phyloP scores from a whole-genome alignment of 2,888 invertebrate species.

The Chymomyza procnemis region DNA sequence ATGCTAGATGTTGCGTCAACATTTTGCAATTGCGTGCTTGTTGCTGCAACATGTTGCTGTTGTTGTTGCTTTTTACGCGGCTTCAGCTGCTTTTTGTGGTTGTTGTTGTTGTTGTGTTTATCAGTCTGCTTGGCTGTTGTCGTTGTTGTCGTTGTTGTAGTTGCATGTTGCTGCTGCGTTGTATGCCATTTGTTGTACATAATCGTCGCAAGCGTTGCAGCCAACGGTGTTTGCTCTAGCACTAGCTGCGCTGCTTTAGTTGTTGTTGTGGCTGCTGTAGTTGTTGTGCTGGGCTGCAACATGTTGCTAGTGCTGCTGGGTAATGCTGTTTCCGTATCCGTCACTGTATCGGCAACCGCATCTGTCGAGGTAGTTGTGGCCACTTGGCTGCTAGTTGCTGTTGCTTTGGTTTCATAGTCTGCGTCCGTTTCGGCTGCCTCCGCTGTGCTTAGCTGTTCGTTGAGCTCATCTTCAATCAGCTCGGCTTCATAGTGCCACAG shows the following conservation, averaged over 20 bases:
- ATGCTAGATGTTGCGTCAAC: not conserved
- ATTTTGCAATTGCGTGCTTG: not conserved
- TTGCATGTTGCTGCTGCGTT: slow-evolving; percentile 36
- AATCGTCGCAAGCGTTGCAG: slow-evolving; percentile 43
- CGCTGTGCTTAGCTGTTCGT: slow-evolving; percentile 42
- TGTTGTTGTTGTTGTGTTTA: slow-evolving; percentile 22
- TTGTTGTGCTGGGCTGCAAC: slow-evolving; percentile 27
- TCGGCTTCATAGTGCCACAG: slow-evolving; percentile 44
- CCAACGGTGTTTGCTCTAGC: slow-evolving; percentile 53
- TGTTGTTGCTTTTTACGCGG: slow-evolving; percentile 12
- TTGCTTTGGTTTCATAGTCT: slow-evolving; percentile 65
- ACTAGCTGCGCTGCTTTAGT: slow-evolving; percentile 33
- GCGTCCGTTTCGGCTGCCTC: slow-evolving; percentile 28
- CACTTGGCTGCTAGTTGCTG: slow-evolving; percentile 36
- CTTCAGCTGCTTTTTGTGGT: slow-evolving; percentile 31
- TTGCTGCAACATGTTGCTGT: slow-evolving; percentile 36
- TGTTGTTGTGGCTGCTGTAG: slow-evolving; percentile 26
- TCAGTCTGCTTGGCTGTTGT: slow-evolving; percentile 29
- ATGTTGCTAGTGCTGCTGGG: not conserved
- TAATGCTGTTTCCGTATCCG: slow-evolving; percentile 5
- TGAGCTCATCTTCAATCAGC: slow-evolving; percentile 32
- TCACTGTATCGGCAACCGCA: slow-evolving; percentile 11
- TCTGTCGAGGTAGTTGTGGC: slow-evolving; percentile 24
- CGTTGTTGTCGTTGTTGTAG: slow-evolving; percentile 28
- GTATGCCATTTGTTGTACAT: slow-evolving; percentile 56